Evolutionary conservation across 2,888 invertebrate genomes (phyloP), one percentile per base, ranked within the genome.

Genomic region (Pammene fasciana): DNA sequence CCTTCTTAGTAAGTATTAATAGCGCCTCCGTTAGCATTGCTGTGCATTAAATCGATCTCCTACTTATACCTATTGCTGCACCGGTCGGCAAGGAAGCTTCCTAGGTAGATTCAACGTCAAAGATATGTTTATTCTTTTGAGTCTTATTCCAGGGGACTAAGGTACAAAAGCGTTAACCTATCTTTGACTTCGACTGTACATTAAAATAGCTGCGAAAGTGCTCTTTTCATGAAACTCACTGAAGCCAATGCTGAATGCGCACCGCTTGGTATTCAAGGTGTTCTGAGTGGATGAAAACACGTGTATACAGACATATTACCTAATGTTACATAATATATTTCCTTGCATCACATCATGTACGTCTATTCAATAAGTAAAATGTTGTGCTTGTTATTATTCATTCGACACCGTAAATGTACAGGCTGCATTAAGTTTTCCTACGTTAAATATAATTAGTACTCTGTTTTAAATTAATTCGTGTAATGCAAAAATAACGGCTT

Each of bases 141-240:
- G n/a, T n/a, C n/a, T n/a, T n/a, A n/a, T n/a, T n/a, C n/a, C n/a
- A n/a, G n/a, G n/a, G n/a, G n/a, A n/a, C n/a, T n/a, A n/a, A n/a
- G n/a, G n/a, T n/a, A n/a, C n/a, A n/a, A n/a, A n/a, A n/a, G n/a
- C n/a, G n/a, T n/a, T n/a, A n/a, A n/a, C n/a, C n/a, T n/a, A n/a
- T n/a, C n/a, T n/a, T n/a, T n/a, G n/a, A n/a, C n/a, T n/a, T n/a
- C n/a, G n/a, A n/a, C n/a, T n/a, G n/a, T n/a, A 78, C 78, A 79
- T 84, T 79, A 82, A 81, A 83, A 81, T 77, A 76, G 77, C 75
- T 72, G 73, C 59, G 57, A 79, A 77, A 80, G 77, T 81, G 75
- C 75, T 73, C 79, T 77, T 79, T 83, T 83, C 78, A 81, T 65
- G 68, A 73, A 71, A 78, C 74, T 75, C 72, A 68, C 71, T 71